Conservation (phyloP, 2,888 invertebrate genomes). For the Eutolmus rufibarbis region DNA sequence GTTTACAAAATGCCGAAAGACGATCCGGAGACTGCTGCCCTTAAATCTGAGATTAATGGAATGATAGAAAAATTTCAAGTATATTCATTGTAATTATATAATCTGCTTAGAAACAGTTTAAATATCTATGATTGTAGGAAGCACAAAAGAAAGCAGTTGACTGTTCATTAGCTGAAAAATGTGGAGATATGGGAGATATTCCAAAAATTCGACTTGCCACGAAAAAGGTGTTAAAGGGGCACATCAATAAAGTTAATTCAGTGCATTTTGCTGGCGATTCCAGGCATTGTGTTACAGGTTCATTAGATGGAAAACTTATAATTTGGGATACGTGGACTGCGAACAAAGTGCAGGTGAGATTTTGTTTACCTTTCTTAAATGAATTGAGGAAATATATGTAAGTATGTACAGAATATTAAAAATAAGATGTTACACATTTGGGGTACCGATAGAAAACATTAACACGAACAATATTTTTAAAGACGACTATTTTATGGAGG, state of each 20-base stretch:
- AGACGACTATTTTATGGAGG: neutral
- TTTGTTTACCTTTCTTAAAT: neutral
- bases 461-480: neutral
- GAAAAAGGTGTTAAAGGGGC: constrained; percentile 84
- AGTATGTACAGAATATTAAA: too few relatives aligned
- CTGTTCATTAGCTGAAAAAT: constrained; percentile 74
- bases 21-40: constrained; percentile 79
- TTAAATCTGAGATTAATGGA: constrained; percentile 83
- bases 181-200: constrained; percentile 71
- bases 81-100: constrained; percentile 49
- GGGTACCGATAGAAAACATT: neutral
- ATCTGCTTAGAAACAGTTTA: neutral
- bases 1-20: constrained; percentile 74
- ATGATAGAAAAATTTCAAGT: constrained; percentile 83
- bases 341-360: constrained; percentile 78
- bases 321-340: constrained; percentile 95
- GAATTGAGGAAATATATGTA: neutral
- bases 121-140: constrained; percentile 65
- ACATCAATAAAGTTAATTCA: constrained; percentile 92
- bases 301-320: constrained; percentile 91
- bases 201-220: constrained; percentile 76
- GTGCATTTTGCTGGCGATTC: constrained; percentile 90
- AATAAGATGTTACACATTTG: neutral
- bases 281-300: constrained; percentile 89
- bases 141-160: constrained; percentile 82